Conservation (phyloP, 2,888 invertebrate genomes). For the Epirrhoe alternata region DNA sequence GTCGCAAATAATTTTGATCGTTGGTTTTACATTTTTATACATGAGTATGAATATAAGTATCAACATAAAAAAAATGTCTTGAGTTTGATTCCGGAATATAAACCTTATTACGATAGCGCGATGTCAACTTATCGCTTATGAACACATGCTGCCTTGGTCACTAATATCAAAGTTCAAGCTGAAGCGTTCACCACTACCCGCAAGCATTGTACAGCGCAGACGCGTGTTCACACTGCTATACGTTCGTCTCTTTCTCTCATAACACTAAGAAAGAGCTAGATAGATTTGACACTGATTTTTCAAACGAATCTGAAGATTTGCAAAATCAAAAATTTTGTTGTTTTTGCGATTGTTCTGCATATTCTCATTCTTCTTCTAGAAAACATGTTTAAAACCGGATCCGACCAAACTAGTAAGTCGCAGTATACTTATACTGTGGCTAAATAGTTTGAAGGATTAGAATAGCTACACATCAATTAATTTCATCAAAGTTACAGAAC, state of each 20-base stretch:
- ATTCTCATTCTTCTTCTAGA: too few species aligned
- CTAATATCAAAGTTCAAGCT: conserved; percentile 51
- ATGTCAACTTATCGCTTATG: conserved; percentile 19
- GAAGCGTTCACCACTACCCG: conserved; percentile 60
- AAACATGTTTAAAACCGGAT: too few species aligned
- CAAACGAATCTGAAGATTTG: not conserved
- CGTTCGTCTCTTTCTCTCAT: not conserved
- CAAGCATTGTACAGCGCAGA: conserved; percentile 54
- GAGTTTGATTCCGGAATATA: conserved; percentile 11
- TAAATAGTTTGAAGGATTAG: too few species aligned
- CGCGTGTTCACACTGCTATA: conserved; percentile 14
- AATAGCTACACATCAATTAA: too few species aligned
- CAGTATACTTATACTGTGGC: too few species aligned
- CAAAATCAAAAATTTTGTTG: too few species aligned
- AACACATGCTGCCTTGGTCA: conserved; percentile 36
- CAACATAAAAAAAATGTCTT: too few species aligned
- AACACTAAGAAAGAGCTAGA: not conserved
- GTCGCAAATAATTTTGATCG: too few species aligned
- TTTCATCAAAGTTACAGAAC: too few species aligned
- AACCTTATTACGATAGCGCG: conserved; percentile 5
- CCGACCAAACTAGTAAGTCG: too few species aligned
- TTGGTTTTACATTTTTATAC: not conserved
- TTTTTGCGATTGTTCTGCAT: too few species aligned
- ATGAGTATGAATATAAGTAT: too few species aligned
- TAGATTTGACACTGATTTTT: not conserved